A percentile compares a stretch with the other conserved stretches of the same genome.
phyloP scores from a whole-genome alignment of 2,888 invertebrate genomes.

The Coremacera marginata region DNA sequence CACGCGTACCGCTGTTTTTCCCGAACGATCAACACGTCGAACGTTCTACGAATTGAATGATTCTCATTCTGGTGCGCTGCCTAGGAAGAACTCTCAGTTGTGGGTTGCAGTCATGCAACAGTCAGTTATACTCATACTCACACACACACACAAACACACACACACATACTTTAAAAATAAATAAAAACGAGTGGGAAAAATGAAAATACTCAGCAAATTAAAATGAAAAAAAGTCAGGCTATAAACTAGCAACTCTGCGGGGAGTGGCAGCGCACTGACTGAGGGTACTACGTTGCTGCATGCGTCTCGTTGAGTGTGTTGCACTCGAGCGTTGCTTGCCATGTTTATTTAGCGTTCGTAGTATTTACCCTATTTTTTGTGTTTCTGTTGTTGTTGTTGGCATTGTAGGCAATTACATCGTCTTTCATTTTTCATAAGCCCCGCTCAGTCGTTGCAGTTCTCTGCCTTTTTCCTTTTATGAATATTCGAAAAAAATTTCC shows the following conservation, averaged over 20 bases:
- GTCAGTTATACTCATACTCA: constrained; percentile 11
- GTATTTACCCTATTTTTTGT: constrained; percentile 29
- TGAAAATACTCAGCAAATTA: constrained; percentile 52
- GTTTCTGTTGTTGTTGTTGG: constrained; percentile 10
- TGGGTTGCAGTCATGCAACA: constrained; percentile 35
- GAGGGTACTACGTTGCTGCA: neutral
- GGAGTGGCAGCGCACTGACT: neutral
- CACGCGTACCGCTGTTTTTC: constrained; percentile 18
- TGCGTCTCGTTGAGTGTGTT: neutral
- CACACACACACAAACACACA: constrained; percentile 24
- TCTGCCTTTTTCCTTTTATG: neutral
- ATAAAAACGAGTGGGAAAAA: constrained; percentile 45
- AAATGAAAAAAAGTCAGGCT: constrained; percentile 35
- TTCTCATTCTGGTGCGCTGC: constrained; percentile 45
- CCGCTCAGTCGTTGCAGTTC: constrained; percentile 49
- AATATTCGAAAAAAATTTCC: neutral
- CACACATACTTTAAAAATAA: constrained; percentile 47
- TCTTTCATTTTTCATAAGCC: constrained; percentile 46
- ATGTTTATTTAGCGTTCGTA: constrained; percentile 21
- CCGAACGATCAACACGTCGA: constrained; percentile 64
- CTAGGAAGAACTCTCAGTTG: constrained; percentile 37
- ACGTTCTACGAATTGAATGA: constrained; percentile 62
- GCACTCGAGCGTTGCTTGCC: neutral
- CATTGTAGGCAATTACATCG: constrained; percentile 45
- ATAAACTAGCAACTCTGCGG: constrained; percentile 9